A percentile compares a stretch with the other conserved stretches of the same genome.
Conservation (phyloP, 1,140 invertebrate species). For the Marisa cornuarietis region DNA sequence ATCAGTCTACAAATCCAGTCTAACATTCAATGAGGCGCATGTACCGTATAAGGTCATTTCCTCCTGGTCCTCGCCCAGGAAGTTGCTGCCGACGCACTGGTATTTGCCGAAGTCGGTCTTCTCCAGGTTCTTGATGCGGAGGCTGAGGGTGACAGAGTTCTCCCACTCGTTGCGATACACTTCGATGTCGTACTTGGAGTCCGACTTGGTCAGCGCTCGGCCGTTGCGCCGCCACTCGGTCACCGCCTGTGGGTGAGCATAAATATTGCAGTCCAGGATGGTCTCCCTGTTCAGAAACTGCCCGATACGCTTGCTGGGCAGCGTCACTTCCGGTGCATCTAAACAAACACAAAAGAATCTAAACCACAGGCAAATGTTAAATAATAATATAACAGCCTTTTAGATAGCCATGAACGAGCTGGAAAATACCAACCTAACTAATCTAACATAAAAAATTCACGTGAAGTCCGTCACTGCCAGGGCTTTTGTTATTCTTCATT, state of each 20-base stretch:
- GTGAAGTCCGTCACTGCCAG: too few species aligned
- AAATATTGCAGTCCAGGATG: constrained; percentile 84
- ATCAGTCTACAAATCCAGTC: too few species aligned
- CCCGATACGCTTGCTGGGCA: constrained; percentile 48
- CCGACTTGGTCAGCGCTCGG: constrained; percentile 65
- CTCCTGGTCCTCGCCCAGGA: constrained; percentile 85
- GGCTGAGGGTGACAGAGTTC: constrained; percentile 85
- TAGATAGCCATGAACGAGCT: too few species aligned
- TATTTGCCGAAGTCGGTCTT: constrained; percentile 85
- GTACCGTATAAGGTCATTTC: constrained; percentile 86
- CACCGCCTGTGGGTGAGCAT: constrained; percentile 86
- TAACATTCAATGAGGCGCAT: constrained; percentile 41
- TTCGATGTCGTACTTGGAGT: constrained; percentile 76
- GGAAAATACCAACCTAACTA: too few species aligned
- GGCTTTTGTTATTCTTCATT: too few species aligned
- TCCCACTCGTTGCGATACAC: constrained; percentile 75
- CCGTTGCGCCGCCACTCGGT: constrained; percentile 86
- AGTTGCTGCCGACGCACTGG: constrained; percentile 89
- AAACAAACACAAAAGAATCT: constrained; percentile 15
- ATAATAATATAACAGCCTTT: too few species aligned
- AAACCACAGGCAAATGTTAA: not conserved
- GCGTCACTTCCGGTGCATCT: constrained; percentile 55
- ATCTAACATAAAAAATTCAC: too few species aligned
- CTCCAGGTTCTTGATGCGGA: constrained; percentile 81
- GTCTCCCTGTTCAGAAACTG: constrained; percentile 60